Evolutionary conservation across 92 coral and sea anemone genomes (phyloP), one percentile per base, ranked within the genome.

Genomic region (Pocillopora meandrina): DNA sequence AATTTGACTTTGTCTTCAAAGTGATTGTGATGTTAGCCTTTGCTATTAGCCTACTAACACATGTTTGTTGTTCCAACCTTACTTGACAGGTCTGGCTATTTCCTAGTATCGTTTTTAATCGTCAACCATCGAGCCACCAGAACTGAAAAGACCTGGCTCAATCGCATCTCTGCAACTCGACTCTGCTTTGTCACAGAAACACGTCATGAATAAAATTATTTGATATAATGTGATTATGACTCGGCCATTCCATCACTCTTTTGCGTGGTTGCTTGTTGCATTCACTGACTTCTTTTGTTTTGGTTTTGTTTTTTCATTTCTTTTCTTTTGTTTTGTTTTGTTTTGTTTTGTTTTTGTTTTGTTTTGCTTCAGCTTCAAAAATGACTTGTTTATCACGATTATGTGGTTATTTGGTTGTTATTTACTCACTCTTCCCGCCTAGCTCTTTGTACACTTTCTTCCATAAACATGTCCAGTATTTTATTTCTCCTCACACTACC

Each of bases 81-180:
- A 19, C 75, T 58, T 31, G 21, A 26, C 59, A 81, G 85, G 77
- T 81, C 34, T 81, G 85, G 85, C 68, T 81, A 19, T 81, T 58
- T 26, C 85, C 77, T n/a, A 60, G 85, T 81, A 34, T 70, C 69
- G 77, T 81, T 36, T 58, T 72, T 68, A 81, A 58, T 75, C 34
- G 63, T 68, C 59, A 26, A 68, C 61, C 49, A 56, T 66, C 75
- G 55, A 0, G 65, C 60, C 68, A 70, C 34, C 66, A 19, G 60
- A 60, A 58, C 11, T 58, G 36, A 71, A 35, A 56, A 59, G 68
- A 18, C 52, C 8, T 12, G 63, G 42, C 15, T 67, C 1, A 19
- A 3, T 42, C 2, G 74, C 0, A 12, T 33, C 36, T 64, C 1
- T 16, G 73, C 49, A 34, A 12, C 17, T 9, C 52, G 1, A 57